Evolutionary conservation across 2,113 vertebrate species (phyloP), one percentile per base, ranked within the genome.

Genomic region (Pantherophis guttatus): DNA sequence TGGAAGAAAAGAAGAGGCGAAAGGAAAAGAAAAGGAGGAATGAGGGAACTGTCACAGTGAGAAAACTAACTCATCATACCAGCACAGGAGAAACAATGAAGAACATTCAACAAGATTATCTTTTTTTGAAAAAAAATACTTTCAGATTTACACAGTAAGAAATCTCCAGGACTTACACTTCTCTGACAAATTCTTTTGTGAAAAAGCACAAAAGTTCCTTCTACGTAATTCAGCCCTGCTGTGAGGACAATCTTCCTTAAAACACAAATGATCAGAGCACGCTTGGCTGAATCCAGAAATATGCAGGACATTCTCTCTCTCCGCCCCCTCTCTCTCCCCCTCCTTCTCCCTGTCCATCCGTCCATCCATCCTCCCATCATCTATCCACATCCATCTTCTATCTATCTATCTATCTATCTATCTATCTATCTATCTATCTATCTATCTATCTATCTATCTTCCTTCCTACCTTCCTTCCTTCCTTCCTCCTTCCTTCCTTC

Each of bases 361-460:
- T 58, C 57, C 5, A 21, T 59, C 58, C 15, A 5, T 57, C 5
- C 15, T 1, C 21, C 55, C 1, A 19, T 6, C 1, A 57, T 4
- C 55, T 21, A 57, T 5, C 17, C 6, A 57, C 5, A 15, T 3
- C 53, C 10, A 53, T 53, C 8, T 9, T 57, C 1, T 21, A 19
- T 57, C 17, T 17, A 1, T 19, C 55, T 19, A 57, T 57, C 17
- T 3, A 5, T 57, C 55, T 1, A 57, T 19, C 55, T 57, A 21
- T 57, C 55, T 5, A 21, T 1, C 19, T 7, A 21, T 6, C 19
- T 0, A 21, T 0, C 19, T 2, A 21, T 11, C 52, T 53, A 0
- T 11, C 52, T 53, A 11, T 1, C 52, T 53, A 53, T 53, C 52
- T 52, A 52, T 8, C 52, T n/a, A n/a, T n/a, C n/a, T n/a, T n/a